Evolutionary conservation across 2,888 invertebrate species (phyloP), one percentile per base, ranked within the genome.

Genomic region (Crioceris asparagi): DNA sequence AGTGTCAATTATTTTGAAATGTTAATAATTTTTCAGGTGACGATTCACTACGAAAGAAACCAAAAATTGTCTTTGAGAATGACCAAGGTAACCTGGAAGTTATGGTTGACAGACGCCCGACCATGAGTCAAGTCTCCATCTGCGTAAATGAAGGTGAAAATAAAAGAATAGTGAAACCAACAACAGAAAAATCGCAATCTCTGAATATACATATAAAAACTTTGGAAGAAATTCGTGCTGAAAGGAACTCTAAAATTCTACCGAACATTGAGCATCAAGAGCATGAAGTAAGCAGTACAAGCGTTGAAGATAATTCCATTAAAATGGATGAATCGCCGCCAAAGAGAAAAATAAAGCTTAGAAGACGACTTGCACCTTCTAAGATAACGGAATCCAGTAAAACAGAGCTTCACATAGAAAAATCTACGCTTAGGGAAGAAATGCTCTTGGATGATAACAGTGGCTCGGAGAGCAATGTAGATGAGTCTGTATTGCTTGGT

Each of bases 141-240:
- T 18, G 7, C 10, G 14, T 21, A 7, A 19, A 18, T 21, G 21
- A 25, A 11, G 29, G 16, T 7, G 17, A 47, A 14, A 49, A 54
- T 36, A 27, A 15, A 5, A 27, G 27, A 11, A 12, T 27, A 11
- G 27, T 27, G 27, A 27, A 12, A 12, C 14, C 12, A 27, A 27
- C 39, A 29, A 12, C 2, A 23, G 27, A 10, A 18, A 17, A 11
- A 6, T 7, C n/a, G n/a, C n/a, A 18, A n/a, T 12, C 11, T 15
- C 11, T 39, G 1, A 10, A 21, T 3, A 59, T 64, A 15, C 62
- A 60, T 55, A 59, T 67, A 7, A 65, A 66, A 48, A 64, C 65
- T 1, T 44, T 68, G 27, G 62, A 59, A 0, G 65, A 67, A 48
- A 60, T 68, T 7, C 54, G 61, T n/a, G 63, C 62, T 0, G 62